phyloP scores from a whole-genome alignment of 2,797 vertebrate genomes.

The Lagorchestes hirsutus region DNA sequence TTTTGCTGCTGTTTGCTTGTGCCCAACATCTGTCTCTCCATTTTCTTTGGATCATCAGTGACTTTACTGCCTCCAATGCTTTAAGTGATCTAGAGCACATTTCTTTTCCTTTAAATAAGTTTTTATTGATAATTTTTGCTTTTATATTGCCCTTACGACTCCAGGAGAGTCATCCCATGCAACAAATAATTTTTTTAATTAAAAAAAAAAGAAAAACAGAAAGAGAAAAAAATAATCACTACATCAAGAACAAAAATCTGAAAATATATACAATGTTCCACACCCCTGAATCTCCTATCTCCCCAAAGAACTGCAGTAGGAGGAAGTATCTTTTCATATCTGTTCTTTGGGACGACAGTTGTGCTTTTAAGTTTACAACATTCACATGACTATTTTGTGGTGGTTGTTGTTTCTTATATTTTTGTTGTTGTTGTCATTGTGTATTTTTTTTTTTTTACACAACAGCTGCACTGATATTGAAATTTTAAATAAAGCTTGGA shows the following conservation, averaged over 20 bases:
- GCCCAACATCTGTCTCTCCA: not conserved
- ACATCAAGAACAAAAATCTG: not conserved
- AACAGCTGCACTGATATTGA: not conserved
- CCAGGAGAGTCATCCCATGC: not conserved
- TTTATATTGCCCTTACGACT: not conserved
- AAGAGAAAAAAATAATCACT: not conserved
- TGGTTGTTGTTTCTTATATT: not conserved
- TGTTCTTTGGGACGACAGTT: not conserved
- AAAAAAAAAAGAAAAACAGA: not conserved
- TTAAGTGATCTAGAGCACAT: not conserved
- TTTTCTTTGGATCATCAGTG: not conserved
- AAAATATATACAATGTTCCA: not conserved
- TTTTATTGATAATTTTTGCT: not conserved
- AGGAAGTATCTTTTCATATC: not conserved
- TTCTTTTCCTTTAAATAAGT: not conserved
- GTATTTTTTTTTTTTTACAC: not conserved
- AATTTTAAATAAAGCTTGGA: not conserved
- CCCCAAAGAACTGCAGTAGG: not conserved
- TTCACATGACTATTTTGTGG: not conserved
- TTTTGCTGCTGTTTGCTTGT: not conserved
- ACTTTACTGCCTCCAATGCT: not conserved
- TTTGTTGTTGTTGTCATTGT: not conserved
- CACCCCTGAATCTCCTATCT: not conserved
- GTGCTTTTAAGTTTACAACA: not conserved
- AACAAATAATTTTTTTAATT: not conserved